A percentile compares a stretch with the other conserved stretches of the same genome.
These are phyloP conservation scores for Atherinosoma microstoma DNA, from an alignment of 2,797 vertebrate species.

Conservation along the genomic window DNA sequence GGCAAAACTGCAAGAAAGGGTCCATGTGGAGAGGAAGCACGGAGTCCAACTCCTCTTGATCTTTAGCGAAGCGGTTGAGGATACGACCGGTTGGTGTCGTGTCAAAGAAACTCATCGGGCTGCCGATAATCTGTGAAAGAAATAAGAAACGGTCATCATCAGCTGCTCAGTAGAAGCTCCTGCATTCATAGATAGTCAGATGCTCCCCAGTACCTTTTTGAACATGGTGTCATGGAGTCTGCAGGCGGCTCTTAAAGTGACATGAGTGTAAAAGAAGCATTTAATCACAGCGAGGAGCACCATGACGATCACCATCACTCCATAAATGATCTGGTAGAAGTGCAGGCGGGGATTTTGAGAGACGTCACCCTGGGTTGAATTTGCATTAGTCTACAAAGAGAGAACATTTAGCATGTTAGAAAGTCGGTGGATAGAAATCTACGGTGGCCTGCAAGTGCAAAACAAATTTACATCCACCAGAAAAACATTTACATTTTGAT, in stretches of 20 bases:
- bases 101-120: conserved; percentile 89
- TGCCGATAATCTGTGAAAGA: conserved; percentile 78
- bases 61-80: conserved; percentile 90
- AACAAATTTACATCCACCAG: too few species aligned
- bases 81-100: conserved; percentile 86
- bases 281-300: conserved; percentile 71
- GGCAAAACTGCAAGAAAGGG: conserved; percentile 83
- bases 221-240: conserved; percentile 83
- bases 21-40: conserved; percentile 83
- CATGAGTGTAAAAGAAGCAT: conserved; percentile 77
- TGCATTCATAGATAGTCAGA: neutral
- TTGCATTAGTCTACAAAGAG: conserved; percentile 11
- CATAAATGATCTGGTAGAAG: conserved; percentile 81
- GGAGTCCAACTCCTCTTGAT: conserved; percentile 85
- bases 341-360: conserved; percentile 69
- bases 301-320: conserved; percentile 61
- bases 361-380: conserved; percentile 36
- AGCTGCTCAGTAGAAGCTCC: too few species aligned
- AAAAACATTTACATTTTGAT: too few species aligned
- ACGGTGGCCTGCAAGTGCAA: too few species aligned
- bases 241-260: conserved; percentile 79
- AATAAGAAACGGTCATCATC: neutral
- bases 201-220: conserved; percentile 71
- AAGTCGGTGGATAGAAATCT: neutral
- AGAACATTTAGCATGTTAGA: neutral